phyloP scores from a whole-genome alignment of 2,113 vertebrate species.

The Irena cyanogastra region DNA sequence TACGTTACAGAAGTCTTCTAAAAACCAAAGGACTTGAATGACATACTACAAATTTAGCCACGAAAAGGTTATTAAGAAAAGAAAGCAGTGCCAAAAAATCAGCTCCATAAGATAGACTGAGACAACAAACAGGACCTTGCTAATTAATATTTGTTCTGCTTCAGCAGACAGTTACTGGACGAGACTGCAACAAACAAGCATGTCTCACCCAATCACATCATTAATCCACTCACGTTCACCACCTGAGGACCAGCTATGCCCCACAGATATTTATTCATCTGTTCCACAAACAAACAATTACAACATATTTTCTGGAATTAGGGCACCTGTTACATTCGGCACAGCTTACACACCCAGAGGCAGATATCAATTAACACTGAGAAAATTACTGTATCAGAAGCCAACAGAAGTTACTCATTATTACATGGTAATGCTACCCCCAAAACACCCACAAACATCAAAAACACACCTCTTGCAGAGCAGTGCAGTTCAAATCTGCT shows the following conservation, averaged over 20 bases:
- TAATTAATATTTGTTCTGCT: slow-evolving; percentile 75
- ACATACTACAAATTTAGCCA: background rate
- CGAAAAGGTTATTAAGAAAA: background rate
- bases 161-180: slow-evolving; percentile 46
- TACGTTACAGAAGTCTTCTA: background rate
- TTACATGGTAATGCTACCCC: slow-evolving; percentile 29
- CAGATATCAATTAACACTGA: slow-evolving; percentile 70
- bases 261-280: slow-evolving; percentile 72
- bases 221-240: slow-evolving; percentile 65
- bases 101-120: slow-evolving; percentile 19
- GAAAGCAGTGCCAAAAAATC: slow-evolving; percentile 15
- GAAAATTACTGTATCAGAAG: slow-evolving; percentile 57
- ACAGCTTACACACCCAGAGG: slow-evolving; percentile 52
- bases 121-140: slow-evolving; percentile 45
- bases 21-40: background rate
- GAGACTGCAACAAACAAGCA: slow-evolving; percentile 53
- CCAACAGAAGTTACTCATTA: slow-evolving; percentile 30
- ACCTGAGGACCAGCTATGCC: slow-evolving; percentile 66
- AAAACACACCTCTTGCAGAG: background rate
- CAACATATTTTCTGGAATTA: slow-evolving; percentile 70
- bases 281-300: slow-evolving; percentile 76
- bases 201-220: slow-evolving; percentile 59
- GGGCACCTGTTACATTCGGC: slow-evolving; percentile 68
- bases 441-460: background rate
- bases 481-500: background rate